Base-by-base conservation (phyloP, 2,797 vertebrate genomes). In the Austrolebias charrua region DNA sequence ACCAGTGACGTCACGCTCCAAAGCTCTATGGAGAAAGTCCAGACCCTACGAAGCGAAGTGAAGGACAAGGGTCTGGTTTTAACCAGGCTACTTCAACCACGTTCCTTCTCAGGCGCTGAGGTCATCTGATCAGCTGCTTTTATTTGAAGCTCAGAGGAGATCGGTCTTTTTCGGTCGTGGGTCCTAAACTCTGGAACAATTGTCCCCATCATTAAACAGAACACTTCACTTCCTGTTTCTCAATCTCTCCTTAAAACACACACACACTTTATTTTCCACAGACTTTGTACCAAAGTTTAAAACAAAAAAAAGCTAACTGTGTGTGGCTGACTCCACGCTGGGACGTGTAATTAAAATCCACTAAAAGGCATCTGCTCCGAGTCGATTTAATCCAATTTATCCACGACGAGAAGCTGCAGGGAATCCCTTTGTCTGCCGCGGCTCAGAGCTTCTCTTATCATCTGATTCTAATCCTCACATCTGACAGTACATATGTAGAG, bases 311-410 rank as follows among this genome's bases (percentile, higher is more conserved):
- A 29, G 14, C 44, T 55, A 68, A 75, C 60, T 73, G 62, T 56
- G 60, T 73, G 79, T 60, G 28, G 64, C 70, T 58, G 73, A 70
- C 62, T 79, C 60, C 83, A 70, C 51, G 79, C 66, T 66, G 79
- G 33, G 83, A 73, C 61, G 60, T 58, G 19, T 88, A 84, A 90
- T 88, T 88, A 89, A 84, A 87, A 88, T 82, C 77, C 82, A 77
- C 81, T 82, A 75, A 79, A 85, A 82, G 72, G 63, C 88, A 90
- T 86, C 86, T 90, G 89, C 71, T 84, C 55, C 58, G 9, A 71
- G 76, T 76, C 59, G 24, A 71, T 86, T 84, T 84, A 87, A 90
- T 86, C 73, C 73, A 85, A 78, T 89, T 85, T 71, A 84, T 88
- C 82, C 66, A 63, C 76, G 86, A 82, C 77, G 48, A 5, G 3